phyloP scores from a whole-genome alignment of 2,888 invertebrate genomes.

The Plebejus anna region DNA sequence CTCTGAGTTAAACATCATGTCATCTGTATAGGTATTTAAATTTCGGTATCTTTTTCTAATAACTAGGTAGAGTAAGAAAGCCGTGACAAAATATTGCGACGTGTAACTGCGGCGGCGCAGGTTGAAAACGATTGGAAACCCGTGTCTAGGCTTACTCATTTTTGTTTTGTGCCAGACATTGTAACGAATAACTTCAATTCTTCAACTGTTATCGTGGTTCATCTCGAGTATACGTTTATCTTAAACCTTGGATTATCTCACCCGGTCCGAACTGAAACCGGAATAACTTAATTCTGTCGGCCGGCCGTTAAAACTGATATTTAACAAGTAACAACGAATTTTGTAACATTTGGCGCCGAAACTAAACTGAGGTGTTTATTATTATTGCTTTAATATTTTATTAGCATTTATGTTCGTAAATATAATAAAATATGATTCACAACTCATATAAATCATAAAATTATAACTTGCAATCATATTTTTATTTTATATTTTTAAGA shows the following conservation, averaged over 20 bases:
- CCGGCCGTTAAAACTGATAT: conserved; percentile 1
- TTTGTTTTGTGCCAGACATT: conserved; percentile 31
- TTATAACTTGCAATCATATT: conserved; percentile 13
- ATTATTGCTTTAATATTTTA: conserved; percentile 18
- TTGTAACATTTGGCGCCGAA: conserved; percentile 19
- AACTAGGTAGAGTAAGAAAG: no score
- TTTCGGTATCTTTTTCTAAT: no score
- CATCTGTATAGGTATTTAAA: no score
- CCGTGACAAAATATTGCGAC: no score
- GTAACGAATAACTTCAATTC: background rate
- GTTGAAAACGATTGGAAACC: no score
- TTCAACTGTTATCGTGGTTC: background rate
- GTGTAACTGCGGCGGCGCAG: no score
- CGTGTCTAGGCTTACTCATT: conserved; percentile 34
- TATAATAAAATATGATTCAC: conserved; percentile 16
- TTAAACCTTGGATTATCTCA: background rate
- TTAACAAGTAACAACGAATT: background rate
- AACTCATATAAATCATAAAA: conserved; percentile 16
- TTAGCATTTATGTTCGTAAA: conserved; percentile 14
- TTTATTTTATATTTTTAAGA: background rate
- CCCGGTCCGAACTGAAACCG: background rate
- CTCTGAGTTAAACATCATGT: no score
- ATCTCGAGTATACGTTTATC: background rate
- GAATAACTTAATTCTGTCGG: background rate
- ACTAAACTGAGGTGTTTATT: conserved; percentile 16